Conservation (phyloP, 2,113 vertebrate species). For the Gymnorhina tibicen region DNA sequence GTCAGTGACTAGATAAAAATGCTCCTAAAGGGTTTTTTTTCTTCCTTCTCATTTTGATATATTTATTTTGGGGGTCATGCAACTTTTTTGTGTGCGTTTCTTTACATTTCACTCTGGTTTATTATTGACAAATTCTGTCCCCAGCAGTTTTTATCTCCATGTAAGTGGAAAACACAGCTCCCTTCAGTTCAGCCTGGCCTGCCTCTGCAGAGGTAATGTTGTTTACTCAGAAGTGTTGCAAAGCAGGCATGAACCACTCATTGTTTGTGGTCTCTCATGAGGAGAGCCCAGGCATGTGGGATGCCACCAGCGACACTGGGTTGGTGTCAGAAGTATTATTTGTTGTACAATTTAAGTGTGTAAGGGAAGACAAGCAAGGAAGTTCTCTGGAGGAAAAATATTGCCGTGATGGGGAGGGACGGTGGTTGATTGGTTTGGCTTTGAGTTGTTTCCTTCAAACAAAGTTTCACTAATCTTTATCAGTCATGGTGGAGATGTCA, state of each 20-base stretch:
- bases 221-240: not conserved
- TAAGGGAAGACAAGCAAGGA: not conserved
- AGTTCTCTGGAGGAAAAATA: not conserved
- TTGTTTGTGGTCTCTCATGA: not conserved
- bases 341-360: not conserved
- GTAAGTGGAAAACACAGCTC: not conserved
- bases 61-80: not conserved
- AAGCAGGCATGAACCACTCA: not conserved
- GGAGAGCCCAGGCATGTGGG: not conserved
- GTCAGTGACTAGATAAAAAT: not conserved
- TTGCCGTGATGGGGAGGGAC: not conserved
- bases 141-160: not conserved
- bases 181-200: not conserved
- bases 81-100: not conserved
- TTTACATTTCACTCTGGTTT: not conserved
- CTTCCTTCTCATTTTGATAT: not conserved
- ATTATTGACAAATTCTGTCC: not conserved
- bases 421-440: not conserved
- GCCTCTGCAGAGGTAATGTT: not conserved
- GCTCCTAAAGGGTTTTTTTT: not conserved
- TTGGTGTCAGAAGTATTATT: not conserved
- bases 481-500: not conserved
- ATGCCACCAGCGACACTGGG: not conserved
- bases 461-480: not conserved
- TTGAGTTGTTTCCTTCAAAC: not conserved